Conservation (phyloP, 2,113 vertebrate genomes). For the Onychostoma macrolepis region DNA sequence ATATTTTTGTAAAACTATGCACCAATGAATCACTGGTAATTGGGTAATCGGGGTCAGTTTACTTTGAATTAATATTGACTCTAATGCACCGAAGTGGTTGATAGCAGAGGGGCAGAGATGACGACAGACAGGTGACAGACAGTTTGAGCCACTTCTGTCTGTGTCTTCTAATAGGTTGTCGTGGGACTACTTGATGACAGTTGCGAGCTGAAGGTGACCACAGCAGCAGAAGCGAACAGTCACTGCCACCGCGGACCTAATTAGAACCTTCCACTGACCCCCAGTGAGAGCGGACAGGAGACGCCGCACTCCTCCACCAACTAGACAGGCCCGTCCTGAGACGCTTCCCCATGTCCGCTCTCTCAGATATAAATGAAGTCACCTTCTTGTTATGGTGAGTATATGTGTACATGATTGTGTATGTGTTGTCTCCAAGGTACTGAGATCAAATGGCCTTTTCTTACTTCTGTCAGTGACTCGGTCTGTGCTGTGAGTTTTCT, state of each 20-base stretch:
- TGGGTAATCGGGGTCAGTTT: neutral
- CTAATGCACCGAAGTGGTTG: neutral
- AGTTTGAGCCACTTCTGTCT: neutral
- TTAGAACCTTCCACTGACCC: constrained; percentile 64
- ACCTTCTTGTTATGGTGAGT: neutral
- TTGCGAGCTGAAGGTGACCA: neutral
- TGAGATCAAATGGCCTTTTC: constrained; percentile 30
- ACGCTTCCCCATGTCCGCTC: neutral
- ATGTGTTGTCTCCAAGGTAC: constrained; percentile 12
- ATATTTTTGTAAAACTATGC: neutral
- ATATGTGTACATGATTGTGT: constrained; percentile 10
- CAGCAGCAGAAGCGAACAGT: constrained; percentile 46
- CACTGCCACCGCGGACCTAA: constrained; percentile 60
- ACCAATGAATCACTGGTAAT: neutral
- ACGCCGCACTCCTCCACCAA: neutral
- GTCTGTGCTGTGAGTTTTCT: constrained; percentile 31
- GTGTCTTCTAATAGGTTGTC: constrained; percentile 52
- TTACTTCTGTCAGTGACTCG: constrained; percentile 8
- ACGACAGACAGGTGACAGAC: neutral
- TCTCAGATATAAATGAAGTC: constrained; percentile 32
- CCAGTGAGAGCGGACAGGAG: constrained; percentile 1
- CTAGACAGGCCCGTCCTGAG: neutral
- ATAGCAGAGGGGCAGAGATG: neutral
- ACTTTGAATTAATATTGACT: neutral
- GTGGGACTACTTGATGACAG: constrained; percentile 42